Percentiles rank a stretch among this genome's conserved stretches.
These are phyloP conservation scores for Tinamus guttatus DNA, from an alignment of 2,113 vertebrate genomes.

Conservation along the genomic window DNA sequence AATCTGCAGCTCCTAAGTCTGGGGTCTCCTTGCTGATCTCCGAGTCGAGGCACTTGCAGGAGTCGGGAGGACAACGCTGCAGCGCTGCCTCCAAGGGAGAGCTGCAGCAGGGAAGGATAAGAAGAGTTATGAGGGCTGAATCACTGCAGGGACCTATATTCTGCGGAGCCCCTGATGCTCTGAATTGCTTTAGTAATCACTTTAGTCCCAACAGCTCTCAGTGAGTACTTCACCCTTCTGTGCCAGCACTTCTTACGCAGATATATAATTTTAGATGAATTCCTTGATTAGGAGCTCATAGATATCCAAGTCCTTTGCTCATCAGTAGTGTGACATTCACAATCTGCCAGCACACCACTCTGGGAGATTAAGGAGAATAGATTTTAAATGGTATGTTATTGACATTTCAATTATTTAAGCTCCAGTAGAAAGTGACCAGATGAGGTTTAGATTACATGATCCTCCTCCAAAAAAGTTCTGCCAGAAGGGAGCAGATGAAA, in stretches of 20 bases:
- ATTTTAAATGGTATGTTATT: slow-evolving; percentile 73
- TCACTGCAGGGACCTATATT: background rate
- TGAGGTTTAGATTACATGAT: slow-evolving; percentile 61
- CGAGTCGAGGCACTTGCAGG: background rate
- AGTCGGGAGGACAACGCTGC: background rate
- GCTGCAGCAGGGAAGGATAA: background rate
- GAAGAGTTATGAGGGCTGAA: background rate
- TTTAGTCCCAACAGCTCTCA: slow-evolving; percentile 39
- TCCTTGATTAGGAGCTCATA: slow-evolving; percentile 64
- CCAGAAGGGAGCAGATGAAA: background rate
- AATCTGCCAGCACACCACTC: slow-evolving; percentile 73
- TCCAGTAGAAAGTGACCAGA: slow-evolving; percentile 65
- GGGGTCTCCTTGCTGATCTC: background rate
- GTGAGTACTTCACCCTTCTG: slow-evolving; percentile 14
- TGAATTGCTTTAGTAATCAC: slow-evolving; percentile 54
- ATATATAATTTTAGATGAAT: slow-evolving; percentile 68
- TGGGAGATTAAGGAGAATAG: slow-evolving; percentile 73
- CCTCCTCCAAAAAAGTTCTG: slow-evolving; percentile 7
- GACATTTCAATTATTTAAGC: slow-evolving; percentile 75
- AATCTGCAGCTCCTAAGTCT: background rate
- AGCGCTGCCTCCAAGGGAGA: background rate
- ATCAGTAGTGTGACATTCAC: slow-evolving; percentile 71
- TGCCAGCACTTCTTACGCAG: slow-evolving; percentile 62
- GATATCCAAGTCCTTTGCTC: slow-evolving; percentile 73
- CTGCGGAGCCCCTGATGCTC: background rate